Evolutionary conservation across 2,113 vertebrate genomes (phyloP), one percentile per base, ranked within the genome.

Genomic region (Speoplatyrhinus poulsoni): DNA sequence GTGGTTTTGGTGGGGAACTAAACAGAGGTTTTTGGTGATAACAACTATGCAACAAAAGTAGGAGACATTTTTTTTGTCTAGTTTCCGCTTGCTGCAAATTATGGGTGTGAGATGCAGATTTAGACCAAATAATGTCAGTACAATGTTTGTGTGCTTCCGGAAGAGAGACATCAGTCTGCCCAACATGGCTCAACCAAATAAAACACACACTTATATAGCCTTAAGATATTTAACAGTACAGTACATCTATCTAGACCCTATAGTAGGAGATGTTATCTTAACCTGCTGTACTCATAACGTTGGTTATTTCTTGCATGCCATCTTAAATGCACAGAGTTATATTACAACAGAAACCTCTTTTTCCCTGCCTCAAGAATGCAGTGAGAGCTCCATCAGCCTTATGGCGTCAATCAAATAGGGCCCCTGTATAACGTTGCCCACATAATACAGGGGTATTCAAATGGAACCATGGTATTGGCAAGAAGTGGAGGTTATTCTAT

Each of bases 61-160:
- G 26, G 26, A 26, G 26, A 26, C 26, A 26, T 26, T 26, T 2
- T 26, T 26, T 73, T 60, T 71, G 53, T 77, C 54, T 57, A 73
- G 59, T 26, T 49, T 65, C 53, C 26, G 36, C 74, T 76, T 46
- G 70, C 12, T 80, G 72, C 32, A 81, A 88, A 87, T 90, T 72
- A 85, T 16, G 49, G 71, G 69, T 75, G 69, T 73, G 64, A 81
- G 77, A 70, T 76, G 70, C 82, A 73, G 36, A 86, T 83, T 82
- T 81, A 66, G 72, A 82, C 50, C 56, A 73, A 72, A 61, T 66
- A 77, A 71, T 78, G 62, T 74, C 46, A 50, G 16, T 53, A 19
- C 50, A 10, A 19, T 58, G 50, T 69, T 68, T 77, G 67, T 50
- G 62, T 68, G 67, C 72, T 68, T 66, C 55, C 4, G 46, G 41